Evolutionary conservation across 2,888 invertebrate genomes (phyloP).

Genomic region (Bombyx huttoni): DNA sequence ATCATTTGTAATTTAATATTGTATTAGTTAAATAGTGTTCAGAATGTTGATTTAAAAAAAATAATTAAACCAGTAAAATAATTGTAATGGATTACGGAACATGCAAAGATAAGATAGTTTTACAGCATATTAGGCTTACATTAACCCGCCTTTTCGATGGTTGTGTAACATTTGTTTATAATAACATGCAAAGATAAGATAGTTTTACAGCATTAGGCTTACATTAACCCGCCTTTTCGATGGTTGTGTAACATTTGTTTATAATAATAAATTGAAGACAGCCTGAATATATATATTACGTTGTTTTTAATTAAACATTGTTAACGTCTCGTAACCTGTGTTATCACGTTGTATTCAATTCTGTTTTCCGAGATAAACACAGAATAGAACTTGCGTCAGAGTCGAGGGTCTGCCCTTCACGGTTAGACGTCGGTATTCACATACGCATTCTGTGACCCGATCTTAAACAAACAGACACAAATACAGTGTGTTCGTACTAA

Average conservation of each 20-base stretch:
- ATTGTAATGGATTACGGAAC: not conserved
- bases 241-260: not conserved
- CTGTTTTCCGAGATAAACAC: conserved; percentile 7
- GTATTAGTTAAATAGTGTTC: too few species aligned
- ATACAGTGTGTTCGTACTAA: not conserved
- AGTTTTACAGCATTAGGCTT: not conserved
- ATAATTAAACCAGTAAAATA: not conserved
- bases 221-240: not conserved
- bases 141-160: not conserved
- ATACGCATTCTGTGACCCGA: conserved; percentile 14
- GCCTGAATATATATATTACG: not conserved
- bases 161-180: not conserved
- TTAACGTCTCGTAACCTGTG: not conserved
- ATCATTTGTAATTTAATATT: too few species aligned
- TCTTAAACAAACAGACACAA: not conserved
- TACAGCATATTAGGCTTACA: not conserved
- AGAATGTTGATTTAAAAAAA: not conserved
- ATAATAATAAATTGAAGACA: not conserved
- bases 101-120: not conserved
- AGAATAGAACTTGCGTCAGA: conserved; percentile 28
- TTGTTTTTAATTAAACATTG: not conserved
- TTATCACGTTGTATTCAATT: not conserved
- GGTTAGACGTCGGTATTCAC: conserved; percentile 30
- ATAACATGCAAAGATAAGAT: not conserved
- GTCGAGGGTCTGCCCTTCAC: conserved; percentile 25